Percentiles rank a stretch among this genome's conserved stretches.
Evolutionary conservation across 2,113 vertebrate genomes (phyloP).

Genomic region (Trochalopteron elliotii): DNA sequence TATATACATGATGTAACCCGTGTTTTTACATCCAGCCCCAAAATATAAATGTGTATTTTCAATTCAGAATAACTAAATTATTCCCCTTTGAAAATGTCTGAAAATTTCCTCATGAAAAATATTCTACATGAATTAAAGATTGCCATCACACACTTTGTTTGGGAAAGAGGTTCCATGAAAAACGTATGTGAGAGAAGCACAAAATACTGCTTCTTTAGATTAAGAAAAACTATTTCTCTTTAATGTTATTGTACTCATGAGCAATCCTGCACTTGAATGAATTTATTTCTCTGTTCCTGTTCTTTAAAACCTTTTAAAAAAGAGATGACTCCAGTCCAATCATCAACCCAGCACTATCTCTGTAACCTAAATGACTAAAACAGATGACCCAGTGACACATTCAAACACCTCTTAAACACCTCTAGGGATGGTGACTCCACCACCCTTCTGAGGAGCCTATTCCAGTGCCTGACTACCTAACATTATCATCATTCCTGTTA

Average conservation of each 20-base stretch:
- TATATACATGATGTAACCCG: background rate
- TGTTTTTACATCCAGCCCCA: background rate
- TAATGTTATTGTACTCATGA: background rate
- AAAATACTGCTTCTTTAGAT: background rate
- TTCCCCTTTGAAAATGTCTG: background rate
- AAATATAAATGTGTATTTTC: background rate
- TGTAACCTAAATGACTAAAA: background rate
- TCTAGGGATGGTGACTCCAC: background rate
- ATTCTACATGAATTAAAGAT: background rate
- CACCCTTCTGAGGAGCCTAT: no score
- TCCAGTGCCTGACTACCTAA: background rate
- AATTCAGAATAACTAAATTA: background rate
- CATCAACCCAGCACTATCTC: background rate
- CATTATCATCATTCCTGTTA: background rate
- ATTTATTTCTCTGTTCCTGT: background rate
- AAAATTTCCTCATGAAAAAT: background rate
- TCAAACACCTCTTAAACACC: background rate
- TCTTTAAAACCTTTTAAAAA: background rate
- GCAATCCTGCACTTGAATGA: background rate
- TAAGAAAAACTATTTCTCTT: background rate
- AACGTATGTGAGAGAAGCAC: background rate
- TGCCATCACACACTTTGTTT: background rate
- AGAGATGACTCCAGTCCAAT: background rate
- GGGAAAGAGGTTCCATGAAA: background rate
- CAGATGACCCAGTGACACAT: background rate